Evolutionary conservation across 2,888 invertebrate genomes (phyloP), one percentile per base, ranked within the genome.

Genomic region (Chymomyza amoena): DNA sequence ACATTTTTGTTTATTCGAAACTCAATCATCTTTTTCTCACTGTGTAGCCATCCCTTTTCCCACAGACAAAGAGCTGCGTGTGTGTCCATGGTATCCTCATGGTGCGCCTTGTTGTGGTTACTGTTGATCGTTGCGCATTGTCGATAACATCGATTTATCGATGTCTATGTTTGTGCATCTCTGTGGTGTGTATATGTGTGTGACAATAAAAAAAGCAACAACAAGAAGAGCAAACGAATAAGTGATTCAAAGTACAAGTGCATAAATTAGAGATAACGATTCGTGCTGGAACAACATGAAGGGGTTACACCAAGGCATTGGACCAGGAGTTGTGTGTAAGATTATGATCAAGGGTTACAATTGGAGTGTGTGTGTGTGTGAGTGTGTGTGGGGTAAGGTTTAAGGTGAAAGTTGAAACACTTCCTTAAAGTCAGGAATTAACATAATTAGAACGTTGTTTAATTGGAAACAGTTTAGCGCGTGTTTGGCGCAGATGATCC

Each of bases 201-300:
- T 79, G 80, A 57, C 57, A 78, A 56, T 75, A 70, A 67, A 73
- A 75, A 74, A 64, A 71, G 57, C 45, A 65, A 64, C 52, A 64
- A 69, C 61, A 69, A 75, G 61, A 61, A 70, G 64, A 64, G 63
- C 62, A 67, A 73, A 82, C 77, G 79, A 72, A 79, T 75, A 84
- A 84, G 87, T 83, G 83, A 83, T 87, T 87, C 83, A 84, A 84
- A 84, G 82, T 84, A 85, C 89, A 87, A 83, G 87, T 87, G 87
- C 81, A 88, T 87, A 87, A 87, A 87, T 87, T 88, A 88, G 86
- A 81, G 87, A 87, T 83, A 87, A 81, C 80, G 84, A 85, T 78
- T 77, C 79, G 79, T 80, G 79, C 75, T 45, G 39, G 39, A 0
- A 4, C 39, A 45, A 13, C 39, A 10, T 45, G 39, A 45, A 45